These are phyloP conservation scores for Drosophila paracracens DNA, from an alignment of 2,888 invertebrate species.

Conservation along the genomic window DNA sequence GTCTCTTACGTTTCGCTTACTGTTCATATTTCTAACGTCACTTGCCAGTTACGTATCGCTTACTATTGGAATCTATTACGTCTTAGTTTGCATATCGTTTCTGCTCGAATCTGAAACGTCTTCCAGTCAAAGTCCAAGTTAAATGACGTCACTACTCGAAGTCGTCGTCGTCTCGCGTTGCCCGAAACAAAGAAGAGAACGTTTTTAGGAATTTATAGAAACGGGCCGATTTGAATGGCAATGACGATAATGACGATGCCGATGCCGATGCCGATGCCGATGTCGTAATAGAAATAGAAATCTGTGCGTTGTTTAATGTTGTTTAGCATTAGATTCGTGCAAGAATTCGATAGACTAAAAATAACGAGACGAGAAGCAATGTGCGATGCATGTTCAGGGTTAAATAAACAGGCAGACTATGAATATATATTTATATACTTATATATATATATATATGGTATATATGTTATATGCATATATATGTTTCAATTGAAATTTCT, in stretches of 20 bases:
- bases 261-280: conserved; percentile 33
- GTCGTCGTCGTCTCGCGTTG: background rate
- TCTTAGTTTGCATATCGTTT: conserved; percentile 18
- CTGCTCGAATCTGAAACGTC: conserved; percentile 15
- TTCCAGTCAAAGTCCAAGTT: conserved; percentile 48
- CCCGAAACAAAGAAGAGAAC: conserved; percentile 14
- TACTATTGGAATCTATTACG: conserved; percentile 15
- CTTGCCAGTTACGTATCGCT: background rate
- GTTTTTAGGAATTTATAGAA: conserved; percentile 59
- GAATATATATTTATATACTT: conserved; percentile 8
- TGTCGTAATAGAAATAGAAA: conserved; percentile 67
- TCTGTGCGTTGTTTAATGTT: conserved; percentile 19
- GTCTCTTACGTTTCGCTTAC: background rate
- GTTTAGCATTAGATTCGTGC: conserved; percentile 65
- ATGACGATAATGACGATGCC: conserved; percentile 27
- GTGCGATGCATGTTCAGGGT: conserved; percentile 68
- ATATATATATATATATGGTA: conserved; percentile 1
- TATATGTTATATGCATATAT: conserved; percentile 2
- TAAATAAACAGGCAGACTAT: conserved; percentile 43
- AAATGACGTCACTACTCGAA: conserved; percentile 66
- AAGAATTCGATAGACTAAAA: conserved; percentile 55
- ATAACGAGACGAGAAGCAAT: conserved; percentile 33
- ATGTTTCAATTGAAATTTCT: conserved; percentile 34
- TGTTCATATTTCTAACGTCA: background rate
- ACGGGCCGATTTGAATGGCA: conserved; percentile 25